Conservation (phyloP, 2,113 vertebrate species). For the Leucopsar rothschildi region DNA sequence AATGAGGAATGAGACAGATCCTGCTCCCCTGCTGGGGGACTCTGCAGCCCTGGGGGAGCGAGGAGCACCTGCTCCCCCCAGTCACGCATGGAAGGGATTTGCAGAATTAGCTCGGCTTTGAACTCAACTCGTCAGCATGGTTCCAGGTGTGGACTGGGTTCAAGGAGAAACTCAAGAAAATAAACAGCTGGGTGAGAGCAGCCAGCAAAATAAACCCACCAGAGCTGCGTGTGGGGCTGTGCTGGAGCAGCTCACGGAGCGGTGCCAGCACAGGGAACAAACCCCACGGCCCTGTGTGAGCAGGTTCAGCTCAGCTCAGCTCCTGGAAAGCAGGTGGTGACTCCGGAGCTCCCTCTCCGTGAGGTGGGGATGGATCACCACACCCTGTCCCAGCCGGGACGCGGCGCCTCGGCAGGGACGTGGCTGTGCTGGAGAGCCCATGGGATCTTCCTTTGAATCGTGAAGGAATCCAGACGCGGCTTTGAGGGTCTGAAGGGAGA, state of each 20-base stretch:
- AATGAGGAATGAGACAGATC: not conserved
- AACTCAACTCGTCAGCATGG: not conserved
- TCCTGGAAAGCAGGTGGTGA: not conserved
- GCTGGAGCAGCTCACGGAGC: not conserved
- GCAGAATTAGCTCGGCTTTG: slow-evolving; percentile 9
- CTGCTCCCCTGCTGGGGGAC: not conserved
- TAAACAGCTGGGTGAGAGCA: slow-evolving; percentile 37
- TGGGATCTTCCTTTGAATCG: not conserved
- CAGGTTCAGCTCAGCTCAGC: not conserved
- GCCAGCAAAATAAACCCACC: slow-evolving; percentile 17
- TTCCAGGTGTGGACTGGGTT: slow-evolving; percentile 15
- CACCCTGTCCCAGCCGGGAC: not conserved
- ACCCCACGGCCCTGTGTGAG: not conserved
- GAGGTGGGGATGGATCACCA: not conserved
- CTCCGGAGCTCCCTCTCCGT: rapidly evolving
- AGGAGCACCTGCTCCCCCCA: not conserved
- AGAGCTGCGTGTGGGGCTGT: not conserved
- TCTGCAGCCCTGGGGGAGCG: not conserved
- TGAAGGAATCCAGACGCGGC: not conserved
- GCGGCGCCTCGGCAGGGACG: rapidly evolving
- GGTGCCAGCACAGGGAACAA: not conserved
- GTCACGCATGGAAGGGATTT: not conserved
- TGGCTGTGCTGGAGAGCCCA: rapidly evolving
- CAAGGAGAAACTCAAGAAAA: not conserved
- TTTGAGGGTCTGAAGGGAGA: not conserved